Base-by-base conservation (phyloP, 2,888 invertebrate genomes). In the Scaeva pyrastri region DNA sequence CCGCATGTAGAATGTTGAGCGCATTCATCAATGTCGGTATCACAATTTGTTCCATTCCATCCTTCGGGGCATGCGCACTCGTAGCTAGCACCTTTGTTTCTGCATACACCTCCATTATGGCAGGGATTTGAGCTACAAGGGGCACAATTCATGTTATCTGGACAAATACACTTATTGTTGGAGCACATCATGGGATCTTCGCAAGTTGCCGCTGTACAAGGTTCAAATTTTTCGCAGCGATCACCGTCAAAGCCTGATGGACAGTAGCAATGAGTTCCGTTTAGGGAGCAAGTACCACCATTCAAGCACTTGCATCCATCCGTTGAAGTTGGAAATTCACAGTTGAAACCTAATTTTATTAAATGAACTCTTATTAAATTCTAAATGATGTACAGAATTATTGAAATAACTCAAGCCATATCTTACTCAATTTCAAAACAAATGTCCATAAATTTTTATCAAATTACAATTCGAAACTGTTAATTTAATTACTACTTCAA, bases 21-120 rank as follows among this genome's bases (percentile, higher is more conserved):
- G 71, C 93, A 91, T 91, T 97, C 97, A 90, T 97, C 95, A 16
- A 97, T 94, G 90, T 97, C 97, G 73, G 93, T 88, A 88, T 94
- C 94, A 87, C 95, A 95, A 77, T 93, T 93, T 31, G 93, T 93
- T 12, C 95, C 95, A 90, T 93, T 93, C 92, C 93, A 95, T 89
- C 95, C 95, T 41, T 93, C 91, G 19, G 93, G 91, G 90, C 95
- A 95, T 79, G 93, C 92, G 90, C 96, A 96, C 88, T 93, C 93
- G 91, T 94, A 95, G 88, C 92, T 93, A 82, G 94, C 94, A 60
- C 92, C 90, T 90, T 95, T 95, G 85, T 94, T 93, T 72, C 93
- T 90, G 91, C 96, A 96, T 72, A 94, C 93, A 50, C 95, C 96
- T 21, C 94, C 94, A 92, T 96, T 95, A 72, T 93, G 93, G 90